Evolutionary conservation across 1,140 invertebrate genomes (phyloP).

Genomic region (Drosophila bocki): DNA sequence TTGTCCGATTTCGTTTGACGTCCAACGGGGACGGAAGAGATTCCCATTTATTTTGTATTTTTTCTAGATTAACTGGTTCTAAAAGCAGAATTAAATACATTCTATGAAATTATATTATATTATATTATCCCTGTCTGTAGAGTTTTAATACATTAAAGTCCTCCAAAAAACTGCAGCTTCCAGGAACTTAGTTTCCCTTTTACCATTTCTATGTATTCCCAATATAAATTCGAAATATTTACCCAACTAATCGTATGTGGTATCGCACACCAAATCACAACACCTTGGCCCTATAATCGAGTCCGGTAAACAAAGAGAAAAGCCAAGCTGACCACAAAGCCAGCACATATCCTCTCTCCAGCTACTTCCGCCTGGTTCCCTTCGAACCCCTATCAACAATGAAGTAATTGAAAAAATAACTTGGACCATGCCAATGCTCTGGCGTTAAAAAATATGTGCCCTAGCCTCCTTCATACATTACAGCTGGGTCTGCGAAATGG

Average conservation of each 20-base stretch:
- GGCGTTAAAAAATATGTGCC: conserved; percentile 57
- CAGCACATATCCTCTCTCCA: conserved; percentile 4
- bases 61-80: background rate
- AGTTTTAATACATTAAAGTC: no score
- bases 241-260: conserved; percentile 27
- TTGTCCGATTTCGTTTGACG: conserved; percentile 19
- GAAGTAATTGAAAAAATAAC: conserved; percentile 78
- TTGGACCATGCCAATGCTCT: conserved; percentile 33
- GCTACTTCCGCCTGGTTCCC: conserved; percentile 1
- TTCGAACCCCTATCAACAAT: conserved; percentile 48
- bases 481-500: conserved; percentile 57
- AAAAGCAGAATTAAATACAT: background rate
- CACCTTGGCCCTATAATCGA: conserved; percentile 54
- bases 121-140: no score
- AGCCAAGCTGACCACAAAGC: conserved; percentile 30
- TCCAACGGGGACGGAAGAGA: conserved; percentile 2
- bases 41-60: background rate
- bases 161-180: background rate
- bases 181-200: background rate
- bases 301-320: conserved; percentile 45
- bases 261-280: conserved; percentile 62
- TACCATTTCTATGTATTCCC: background rate
- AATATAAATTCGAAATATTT: conserved; percentile 32
- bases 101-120: background rate
- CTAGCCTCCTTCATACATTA: conserved; percentile 46